Conservation (phyloP, 2,888 invertebrate species). For the Arge pagana region DNA sequence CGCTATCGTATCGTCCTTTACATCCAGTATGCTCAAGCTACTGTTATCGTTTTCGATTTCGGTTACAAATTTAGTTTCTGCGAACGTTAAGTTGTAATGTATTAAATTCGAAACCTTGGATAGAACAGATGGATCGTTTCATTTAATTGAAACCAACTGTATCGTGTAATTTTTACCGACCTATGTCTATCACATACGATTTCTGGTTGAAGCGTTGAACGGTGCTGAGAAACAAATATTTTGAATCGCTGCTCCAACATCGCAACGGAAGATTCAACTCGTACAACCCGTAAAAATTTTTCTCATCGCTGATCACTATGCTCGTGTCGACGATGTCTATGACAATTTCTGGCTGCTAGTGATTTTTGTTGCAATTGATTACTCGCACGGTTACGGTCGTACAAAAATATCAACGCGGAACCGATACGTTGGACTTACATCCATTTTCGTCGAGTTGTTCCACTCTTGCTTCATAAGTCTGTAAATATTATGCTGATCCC, state of each 20-base stretch:
- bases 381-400: too few relatives aligned
- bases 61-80: conserved; percentile 46
- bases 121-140: neutral
- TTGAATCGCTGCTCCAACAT: conserved; percentile 70
- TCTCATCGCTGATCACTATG: conserved; percentile 57
- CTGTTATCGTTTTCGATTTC: conserved; percentile 49
- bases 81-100: conserved; percentile 29
- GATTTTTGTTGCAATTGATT: too few relatives aligned
- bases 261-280: conserved; percentile 62
- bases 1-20: conserved; percentile 51
- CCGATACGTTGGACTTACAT: too few relatives aligned
- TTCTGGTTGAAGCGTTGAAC: conserved; percentile 66
- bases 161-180: too few relatives aligned
- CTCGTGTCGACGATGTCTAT: conserved; percentile 64
- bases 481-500: conserved; percentile 75
- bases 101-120: conserved; percentile 1
- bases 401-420: too few relatives aligned
- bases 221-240: conserved; percentile 68
- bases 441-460: conserved; percentile 32
- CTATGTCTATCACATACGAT: conserved; percentile 67
- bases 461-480: conserved; percentile 63
- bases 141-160: conserved; percentile 9
- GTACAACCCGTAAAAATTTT: conserved; percentile 72
- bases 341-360: conserved; percentile 57
- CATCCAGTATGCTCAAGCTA: conserved; percentile 54